Evolutionary conservation across 2,797 vertebrate species (phyloP).

Genomic region (Vultur gryphus): DNA sequence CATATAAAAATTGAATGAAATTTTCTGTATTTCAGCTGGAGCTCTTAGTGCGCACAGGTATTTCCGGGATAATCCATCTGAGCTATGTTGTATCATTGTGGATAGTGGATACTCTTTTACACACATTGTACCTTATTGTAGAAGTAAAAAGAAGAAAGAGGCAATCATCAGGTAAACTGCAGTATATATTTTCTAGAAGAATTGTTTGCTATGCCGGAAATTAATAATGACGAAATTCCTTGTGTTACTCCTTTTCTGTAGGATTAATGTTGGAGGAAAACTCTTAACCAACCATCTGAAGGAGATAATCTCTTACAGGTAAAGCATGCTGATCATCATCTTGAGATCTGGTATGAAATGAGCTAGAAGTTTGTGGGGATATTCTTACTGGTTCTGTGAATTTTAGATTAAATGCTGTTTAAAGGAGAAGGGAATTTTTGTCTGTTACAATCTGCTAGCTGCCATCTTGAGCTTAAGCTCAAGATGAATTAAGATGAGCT

Average conservation of each 20-base stretch:
- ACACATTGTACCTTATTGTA: conserved; percentile 92
- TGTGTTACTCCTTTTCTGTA: conserved; percentile 53
- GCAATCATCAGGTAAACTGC: conserved; percentile 88
- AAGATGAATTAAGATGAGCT: background rate
- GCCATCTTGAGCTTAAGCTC: background rate
- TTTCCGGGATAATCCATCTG: conserved; percentile 87
- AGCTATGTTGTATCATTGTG: conserved; percentile 93
- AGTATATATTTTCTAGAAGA: background rate
- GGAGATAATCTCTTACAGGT: conserved; percentile 99
- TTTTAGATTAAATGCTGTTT: background rate
- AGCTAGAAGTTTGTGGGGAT: background rate
- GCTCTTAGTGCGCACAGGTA: conserved; percentile 90
- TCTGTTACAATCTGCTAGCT: background rate
- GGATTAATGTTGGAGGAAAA: conserved; percentile 97
- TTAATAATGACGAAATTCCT: background rate
- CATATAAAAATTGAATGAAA: background rate
- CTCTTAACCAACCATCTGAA: conserved; percentile 97
- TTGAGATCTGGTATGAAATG: background rate
- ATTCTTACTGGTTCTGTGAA: background rate
- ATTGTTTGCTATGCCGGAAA: background rate
- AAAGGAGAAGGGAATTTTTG: background rate
- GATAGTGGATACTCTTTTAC: conserved; percentile 98
- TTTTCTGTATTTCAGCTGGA: conserved; percentile 78
- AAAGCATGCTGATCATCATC: background rate
- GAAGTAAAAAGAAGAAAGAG: conserved; percentile 94